Percentiles rank a stretch among this genome's conserved stretches.
These are phyloP conservation scores for Pristionchus fissidentatus DNA, from an alignment of 2,888 invertebrate species.

Conservation along the genomic window DNA sequence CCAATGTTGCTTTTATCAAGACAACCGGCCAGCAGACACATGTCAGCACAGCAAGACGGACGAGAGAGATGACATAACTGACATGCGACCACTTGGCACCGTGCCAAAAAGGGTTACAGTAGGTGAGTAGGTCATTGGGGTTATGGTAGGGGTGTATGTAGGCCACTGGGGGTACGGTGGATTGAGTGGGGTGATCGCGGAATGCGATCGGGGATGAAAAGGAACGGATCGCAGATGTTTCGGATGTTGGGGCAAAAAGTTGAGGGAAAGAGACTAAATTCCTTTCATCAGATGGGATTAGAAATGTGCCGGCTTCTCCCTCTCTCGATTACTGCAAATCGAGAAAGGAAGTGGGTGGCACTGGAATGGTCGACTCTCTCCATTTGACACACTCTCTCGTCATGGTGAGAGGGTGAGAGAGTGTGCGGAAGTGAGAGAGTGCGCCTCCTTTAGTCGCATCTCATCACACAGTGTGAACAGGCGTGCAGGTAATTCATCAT, in stretches of 20 bases:
- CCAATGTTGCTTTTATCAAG: constrained; percentile 46
- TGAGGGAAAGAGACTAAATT: constrained; percentile 5
- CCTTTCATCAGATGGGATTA: neutral
- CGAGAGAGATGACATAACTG: neutral
- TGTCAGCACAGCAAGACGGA: constrained; percentile 26
- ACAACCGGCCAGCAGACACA: constrained; percentile 12
- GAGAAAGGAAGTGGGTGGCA: constrained; percentile 19
- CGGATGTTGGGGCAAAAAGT: constrained; percentile 36
- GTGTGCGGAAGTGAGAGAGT: neutral
- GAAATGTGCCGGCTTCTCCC: too few relatives aligned
- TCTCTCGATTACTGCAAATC: constrained; percentile 7
- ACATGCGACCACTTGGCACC: neutral
- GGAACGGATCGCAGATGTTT: constrained; percentile 28
- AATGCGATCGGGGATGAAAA: constrained; percentile 36
- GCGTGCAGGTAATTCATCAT: constrained; percentile 19
- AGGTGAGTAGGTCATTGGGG: constrained; percentile 20
- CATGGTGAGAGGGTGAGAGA: neutral
- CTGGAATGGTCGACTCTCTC: neutral
- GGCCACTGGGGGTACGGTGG: constrained; percentile 32
- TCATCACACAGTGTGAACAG: constrained; percentile 40
- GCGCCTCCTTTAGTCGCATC: too few relatives aligned
- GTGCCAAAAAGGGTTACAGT: neutral
- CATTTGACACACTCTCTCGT: neutral
- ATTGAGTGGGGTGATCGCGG: neutral
- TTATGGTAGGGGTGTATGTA: too few relatives aligned